A percentile compares a stretch with the other conserved stretches of the same genome.
Conservation (phyloP, 1,140 invertebrate genomes). For the Drosophila neocordata region DNA sequence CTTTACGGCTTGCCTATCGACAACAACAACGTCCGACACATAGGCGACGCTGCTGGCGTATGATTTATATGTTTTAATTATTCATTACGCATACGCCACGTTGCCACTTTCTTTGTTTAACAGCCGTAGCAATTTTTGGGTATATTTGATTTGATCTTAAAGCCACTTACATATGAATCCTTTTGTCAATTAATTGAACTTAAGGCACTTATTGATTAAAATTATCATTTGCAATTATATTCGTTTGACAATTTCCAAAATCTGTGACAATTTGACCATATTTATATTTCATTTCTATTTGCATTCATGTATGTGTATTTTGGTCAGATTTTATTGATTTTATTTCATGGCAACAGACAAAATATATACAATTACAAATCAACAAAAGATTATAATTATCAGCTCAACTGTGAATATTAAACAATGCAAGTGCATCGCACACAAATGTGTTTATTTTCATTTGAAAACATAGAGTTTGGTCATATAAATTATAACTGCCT, state of each 20-base stretch:
- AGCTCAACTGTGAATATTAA: slow-evolving; percentile 21
- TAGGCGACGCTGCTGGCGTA: slow-evolving; percentile 57
- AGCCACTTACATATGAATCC: not conserved
- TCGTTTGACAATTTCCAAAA: slow-evolving; percentile 15
- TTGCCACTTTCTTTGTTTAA: slow-evolving; percentile 9
- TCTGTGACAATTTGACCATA: slow-evolving; percentile 23
- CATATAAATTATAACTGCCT: slow-evolving; percentile 71
- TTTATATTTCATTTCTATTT: slow-evolving; percentile 53
- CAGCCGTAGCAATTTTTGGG: not conserved
- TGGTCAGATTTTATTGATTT: slow-evolving; percentile 68
- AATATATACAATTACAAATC: slow-evolving; percentile 20
- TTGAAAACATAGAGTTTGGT: slow-evolving; percentile 31
- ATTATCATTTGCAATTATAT: not conserved
- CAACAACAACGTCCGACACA: slow-evolving; percentile 38
- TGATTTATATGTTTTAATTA: slow-evolving; percentile 77
- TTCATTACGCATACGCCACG: slow-evolving; percentile 61
- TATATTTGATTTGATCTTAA: slow-evolving; percentile 2
- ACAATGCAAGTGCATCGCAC: not conserved
- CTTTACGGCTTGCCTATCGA: slow-evolving; percentile 14
- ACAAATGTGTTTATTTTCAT: slow-evolving; percentile 58
- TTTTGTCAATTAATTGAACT: not conserved
- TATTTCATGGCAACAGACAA: slow-evolving; percentile 16
- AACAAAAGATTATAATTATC: slow-evolving; percentile 12
- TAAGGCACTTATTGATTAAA: not conserved
- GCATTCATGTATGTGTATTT: slow-evolving; percentile 38